phyloP scores from a whole-genome alignment of 2,888 invertebrate genomes.

The Belgica antarctica region DNA sequence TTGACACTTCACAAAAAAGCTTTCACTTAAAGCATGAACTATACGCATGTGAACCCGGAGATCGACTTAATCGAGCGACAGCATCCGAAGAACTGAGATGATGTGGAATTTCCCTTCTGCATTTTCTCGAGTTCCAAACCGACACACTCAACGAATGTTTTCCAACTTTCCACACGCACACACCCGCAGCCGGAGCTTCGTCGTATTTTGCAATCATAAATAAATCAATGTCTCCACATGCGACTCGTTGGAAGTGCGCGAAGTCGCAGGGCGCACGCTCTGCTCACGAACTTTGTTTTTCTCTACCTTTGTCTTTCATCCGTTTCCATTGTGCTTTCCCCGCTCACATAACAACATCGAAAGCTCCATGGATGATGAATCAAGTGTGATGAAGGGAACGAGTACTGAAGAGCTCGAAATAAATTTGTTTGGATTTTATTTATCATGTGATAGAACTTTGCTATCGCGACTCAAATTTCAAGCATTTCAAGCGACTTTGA shows the following conservation, averaged over 20 bases:
- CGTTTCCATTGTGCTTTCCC: conserved; percentile 21
- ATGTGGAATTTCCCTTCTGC: conserved; percentile 16
- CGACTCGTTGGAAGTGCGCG: conserved; percentile 30
- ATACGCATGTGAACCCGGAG: not conserved
- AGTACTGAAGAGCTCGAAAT: not conserved
- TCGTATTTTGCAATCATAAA: conserved; percentile 11
- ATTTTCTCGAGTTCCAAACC: not conserved
- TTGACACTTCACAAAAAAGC: not conserved
- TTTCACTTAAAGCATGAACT: not conserved
- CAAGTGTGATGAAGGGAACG: not conserved
- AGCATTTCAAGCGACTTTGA: too few relatives aligned
- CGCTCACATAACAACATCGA: conserved; percentile 33
- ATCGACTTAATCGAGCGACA: conserved; percentile 29
- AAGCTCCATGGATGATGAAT: conserved; percentile 29
- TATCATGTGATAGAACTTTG: too few relatives aligned
- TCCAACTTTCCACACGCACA: not conserved
- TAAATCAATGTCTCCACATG: conserved; percentile 43
- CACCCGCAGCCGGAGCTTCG: not conserved
- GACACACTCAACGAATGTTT: too few relatives aligned
- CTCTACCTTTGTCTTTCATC: conserved; percentile 19
- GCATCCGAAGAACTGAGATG: conserved; percentile 43
- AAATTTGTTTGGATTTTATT: conserved; percentile 3
- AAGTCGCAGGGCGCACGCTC: conserved; percentile 17
- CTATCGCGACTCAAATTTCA: too few relatives aligned
- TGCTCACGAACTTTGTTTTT: conserved; percentile 28